Evolutionary conservation across 2,888 invertebrate species (phyloP), one percentile per base, ranked within the genome.

Genomic region (Paralinhomoeus sp.): DNA sequence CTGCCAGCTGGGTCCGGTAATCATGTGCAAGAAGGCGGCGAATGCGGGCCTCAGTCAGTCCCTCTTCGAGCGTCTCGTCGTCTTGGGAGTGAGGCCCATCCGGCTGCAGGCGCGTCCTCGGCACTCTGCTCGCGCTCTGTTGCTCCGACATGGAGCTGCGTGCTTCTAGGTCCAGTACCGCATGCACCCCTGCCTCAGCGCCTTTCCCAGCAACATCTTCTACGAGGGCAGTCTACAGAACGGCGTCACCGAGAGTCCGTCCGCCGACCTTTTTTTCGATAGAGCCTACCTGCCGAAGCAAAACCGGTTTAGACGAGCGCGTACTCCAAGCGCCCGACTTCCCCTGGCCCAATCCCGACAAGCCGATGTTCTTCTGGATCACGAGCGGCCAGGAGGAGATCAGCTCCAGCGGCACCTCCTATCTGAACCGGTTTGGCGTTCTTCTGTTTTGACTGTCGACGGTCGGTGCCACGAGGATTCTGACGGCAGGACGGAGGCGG

Each of bases 161-260:
- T n/a, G 18, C 18, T 43, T 45, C 22, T 45, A 56, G 48, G 70
- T 70, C 34, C 97, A 97, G 62, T 97, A 99, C 64, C 77, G 97
- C 42, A 99, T 97, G 97, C 97, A 97, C 62, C 97, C 97, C 0
- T 85, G 87, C 57, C 70, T 99, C 12, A 85, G 87, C 0, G 76
- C 85, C 46, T 99, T 99, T 63, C 97, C 97, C 0, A 93, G 91
- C 0, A 93, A 97, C 65, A 91, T 93, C 68, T 99, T 99, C 67
- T 97, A 97, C 60, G 97, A 97, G 62, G 93, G 97, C 0, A 87
- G 87, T 2, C 71, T 99, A 41, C 97, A 99, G 63, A 99, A 99
- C 64, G 97, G 97, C 1, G 93, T 99, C 1, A 87, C 89, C 54
- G 82, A n/a, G n/a, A n/a, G n/a, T n/a, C n/a, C n/a, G n/a, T n/a